Percentiles rank a stretch among this genome's conserved stretches.
These are phyloP conservation scores for Ifrita kowaldi DNA, from an alignment of 2,113 vertebrate species.

Conservation along the genomic window DNA sequence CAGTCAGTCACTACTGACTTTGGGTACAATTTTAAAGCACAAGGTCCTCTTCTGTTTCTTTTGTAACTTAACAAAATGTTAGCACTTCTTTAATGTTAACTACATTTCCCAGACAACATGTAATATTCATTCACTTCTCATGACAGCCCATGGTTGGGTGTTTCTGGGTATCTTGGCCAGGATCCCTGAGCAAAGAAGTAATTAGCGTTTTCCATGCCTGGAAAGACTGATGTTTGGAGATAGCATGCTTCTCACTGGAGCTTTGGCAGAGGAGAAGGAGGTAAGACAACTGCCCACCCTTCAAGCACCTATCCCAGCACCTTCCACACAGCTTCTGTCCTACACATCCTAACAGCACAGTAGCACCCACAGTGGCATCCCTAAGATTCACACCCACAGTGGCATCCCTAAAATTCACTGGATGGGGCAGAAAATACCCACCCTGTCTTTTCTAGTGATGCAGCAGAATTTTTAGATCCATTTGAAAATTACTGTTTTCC, in stretches of 20 bases:
- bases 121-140: background rate
- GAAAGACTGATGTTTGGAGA: background rate
- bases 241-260: background rate
- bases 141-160: background rate
- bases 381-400: background rate
- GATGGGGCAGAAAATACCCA: background rate
- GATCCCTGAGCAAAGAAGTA: background rate
- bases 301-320: background rate
- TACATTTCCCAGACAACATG: background rate
- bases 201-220: background rate
- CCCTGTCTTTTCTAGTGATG: background rate
- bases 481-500: background rate
- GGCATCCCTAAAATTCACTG: background rate
- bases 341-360: rapidly evolving
- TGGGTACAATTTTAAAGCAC: background rate
- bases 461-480: background rate
- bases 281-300: background rate
- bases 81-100: background rate
- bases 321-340: background rate
- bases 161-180: background rate
- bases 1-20: background rate
- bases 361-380: background rate
- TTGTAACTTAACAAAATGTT: background rate
- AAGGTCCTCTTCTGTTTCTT: background rate
- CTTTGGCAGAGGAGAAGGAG: background rate